Base-by-base conservation (phyloP, 2,888 invertebrate species). In the Mythimna albipuncta region DNA sequence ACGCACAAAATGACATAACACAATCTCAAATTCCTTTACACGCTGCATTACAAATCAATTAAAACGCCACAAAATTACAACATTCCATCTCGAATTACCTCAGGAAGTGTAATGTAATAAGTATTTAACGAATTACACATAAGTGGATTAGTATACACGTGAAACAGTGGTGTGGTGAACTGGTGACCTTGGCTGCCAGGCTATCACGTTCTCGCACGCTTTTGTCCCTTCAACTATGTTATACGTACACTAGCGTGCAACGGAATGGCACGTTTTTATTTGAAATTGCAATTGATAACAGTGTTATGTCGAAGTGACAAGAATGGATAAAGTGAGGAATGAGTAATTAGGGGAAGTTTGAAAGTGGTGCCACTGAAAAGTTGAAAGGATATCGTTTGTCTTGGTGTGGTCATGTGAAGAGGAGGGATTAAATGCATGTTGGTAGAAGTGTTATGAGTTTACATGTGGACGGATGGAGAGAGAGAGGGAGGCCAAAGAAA, bases 141-240 rank as follows among this genome's bases (percentile, higher is more conserved):
- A 84, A 84, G 63, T 84, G 72, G 84, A 81, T 84, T 84, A 85
- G n/a, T 52, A 50, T 73, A 73, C 88, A 86, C 88, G 87, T 85
- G 88, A 86, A 75, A 50, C n/a, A 41, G 58, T 66, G 54, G 50
- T 64, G 59, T 59, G 65, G 59, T 84, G 83, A 83, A 47, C 47
- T 57, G 64, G 57, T 84, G 83, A 83, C 87, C 87, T 86, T 87
- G 88, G 81, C 78, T 85, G 81, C 72, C 75, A 75, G 26, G 64
- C 77, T 72, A 81, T 80, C 85, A 87, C 88, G 87, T 85, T 79
- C 69, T 75, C 67, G 57, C 76, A 72, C 81, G 67, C 74, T 74
- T 52, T 47, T 26, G 63, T 65, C 77, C 77, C 72, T 82, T 80
- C 76, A 77, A 77, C 81, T 69, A 73, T 71, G 77, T 83, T 74